Percentiles rank a stretch among this genome's conserved stretches.
Evolutionary conservation across 2,113 vertebrate genomes (phyloP).

Genomic region (Plecotus auritus): DNA sequence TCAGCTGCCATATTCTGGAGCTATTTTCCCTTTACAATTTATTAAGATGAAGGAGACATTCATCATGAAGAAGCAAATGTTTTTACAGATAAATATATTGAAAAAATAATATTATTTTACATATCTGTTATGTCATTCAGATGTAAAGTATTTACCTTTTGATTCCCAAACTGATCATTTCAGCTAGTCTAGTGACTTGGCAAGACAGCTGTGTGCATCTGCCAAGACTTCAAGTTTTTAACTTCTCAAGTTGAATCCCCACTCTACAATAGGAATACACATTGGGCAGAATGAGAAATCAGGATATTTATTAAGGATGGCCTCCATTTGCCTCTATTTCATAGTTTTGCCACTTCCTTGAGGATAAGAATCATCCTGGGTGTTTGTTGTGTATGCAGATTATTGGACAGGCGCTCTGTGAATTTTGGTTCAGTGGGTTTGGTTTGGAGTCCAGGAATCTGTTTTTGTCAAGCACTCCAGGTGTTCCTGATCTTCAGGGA

Average conservation of each 20-base stretch:
- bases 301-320: neutral
- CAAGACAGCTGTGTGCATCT: neutral
- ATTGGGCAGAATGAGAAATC: neutral
- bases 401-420: neutral
- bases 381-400: neutral
- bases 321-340: neutral
- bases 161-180: slow-evolving; percentile 3
- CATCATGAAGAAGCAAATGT: neutral
- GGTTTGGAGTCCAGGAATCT: neutral
- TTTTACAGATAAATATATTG: neutral
- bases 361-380: neutral
- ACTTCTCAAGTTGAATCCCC: neutral
- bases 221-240: neutral
- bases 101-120: slow-evolving; percentile 1
- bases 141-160: neutral
- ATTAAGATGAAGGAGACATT: neutral
- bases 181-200: neutral
- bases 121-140: slow-evolving; percentile 31
- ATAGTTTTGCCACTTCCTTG: neutral
- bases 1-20: neutral
- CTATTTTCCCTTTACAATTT: neutral
- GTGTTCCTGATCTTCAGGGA: neutral
- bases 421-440: neutral
- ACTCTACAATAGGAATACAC: neutral
- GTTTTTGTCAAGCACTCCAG: neutral